Percentiles rank a stretch among this genome's conserved stretches.
Evolutionary conservation across 2,888 invertebrate genomes (phyloP).

Genomic region (Agrotis puta): DNA sequence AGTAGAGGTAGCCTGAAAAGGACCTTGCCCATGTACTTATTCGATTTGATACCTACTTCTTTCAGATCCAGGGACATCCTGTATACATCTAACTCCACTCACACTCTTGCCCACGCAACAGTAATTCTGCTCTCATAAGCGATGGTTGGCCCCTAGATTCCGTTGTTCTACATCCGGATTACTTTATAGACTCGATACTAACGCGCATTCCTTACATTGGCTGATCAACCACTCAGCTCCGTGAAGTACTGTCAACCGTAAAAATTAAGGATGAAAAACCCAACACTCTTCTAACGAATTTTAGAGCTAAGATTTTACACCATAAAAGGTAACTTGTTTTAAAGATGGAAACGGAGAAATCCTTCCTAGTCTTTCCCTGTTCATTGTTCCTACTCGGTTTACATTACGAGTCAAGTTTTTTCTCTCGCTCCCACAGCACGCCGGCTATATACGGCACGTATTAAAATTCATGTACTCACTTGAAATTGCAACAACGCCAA

Average conservation of each 20-base stretch:
- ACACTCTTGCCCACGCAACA: neutral
- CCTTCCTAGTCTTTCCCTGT: constrained; percentile 69
- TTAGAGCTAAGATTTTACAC: constrained; percentile 47
- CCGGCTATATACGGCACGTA: constrained; percentile 72
- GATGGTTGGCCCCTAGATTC: constrained; percentile 25
- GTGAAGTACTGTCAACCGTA: constrained; percentile 38
- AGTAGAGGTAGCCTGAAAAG: no score
- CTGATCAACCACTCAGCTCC: constrained; percentile 48
- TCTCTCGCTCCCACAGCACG: constrained; percentile 58
- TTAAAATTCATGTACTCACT: constrained; percentile 81
- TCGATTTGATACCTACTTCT: no score
- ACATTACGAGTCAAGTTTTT: constrained; percentile 70
- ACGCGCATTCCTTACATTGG: constrained; percentile 43
- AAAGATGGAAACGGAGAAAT: constrained; percentile 54
- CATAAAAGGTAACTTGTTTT: constrained; percentile 57
- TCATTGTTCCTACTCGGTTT: constrained; percentile 68
- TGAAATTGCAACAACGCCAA: constrained; percentile 74
- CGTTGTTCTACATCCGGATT: constrained; percentile 56
- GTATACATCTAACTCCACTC: no score
- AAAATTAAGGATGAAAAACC: constrained; percentile 57
- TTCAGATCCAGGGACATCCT: no score
- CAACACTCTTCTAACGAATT: constrained; percentile 50
- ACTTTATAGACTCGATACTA: constrained; percentile 53
- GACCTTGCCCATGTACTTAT: no score
- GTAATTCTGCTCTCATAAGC: neutral